Base-by-base conservation (phyloP, 2,113 vertebrate genomes). In the Protomyctophum bolini region DNA sequence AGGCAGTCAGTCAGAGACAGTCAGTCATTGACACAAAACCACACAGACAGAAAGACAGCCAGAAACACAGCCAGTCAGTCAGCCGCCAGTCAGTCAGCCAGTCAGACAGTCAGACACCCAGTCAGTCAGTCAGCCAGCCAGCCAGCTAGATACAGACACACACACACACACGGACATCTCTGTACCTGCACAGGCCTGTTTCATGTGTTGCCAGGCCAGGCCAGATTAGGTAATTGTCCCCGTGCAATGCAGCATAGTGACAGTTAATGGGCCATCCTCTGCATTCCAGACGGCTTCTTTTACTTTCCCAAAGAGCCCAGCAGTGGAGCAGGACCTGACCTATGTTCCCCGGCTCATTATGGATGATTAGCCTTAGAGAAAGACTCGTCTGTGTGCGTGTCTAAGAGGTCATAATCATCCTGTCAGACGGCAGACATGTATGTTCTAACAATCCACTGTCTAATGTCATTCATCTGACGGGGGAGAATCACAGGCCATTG, bases 161-260 rank as follows among this genome's bases (percentile, higher is more conserved):
- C 2, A 41, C 33, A 41, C 1, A 41, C 33, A 41, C 8, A 68
- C 2, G 21, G 21, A 21, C 68, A 63, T 67, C 70, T 75, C 57
- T 65, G 62, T 77, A 75, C 73, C 78, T 83, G 78, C 10, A 21
- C 21, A 84, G 68, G 76, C 70, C 68, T 84, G 45, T 83, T 83
- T 84, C 77, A 83, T 88, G 88, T 82, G 8, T 9, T 84, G 81
- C 85, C 87, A 88, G 79, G 81, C 85, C 87, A 88, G 79, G 72
- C 77, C 76, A 73, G 80, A 74, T 68, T 10, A 33, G 69, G 80
- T 86, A 91, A 88, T 85, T 86, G 84, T 83, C 67, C 82, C 55
- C 54, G 33, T 41, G 33, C 33, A 21, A 21, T 21, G 21, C 21
- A 21, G 21, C 21, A 76, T 85, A 88, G 81, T 83, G 87, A 91